Evolutionary conservation across 2,888 invertebrate species (phyloP).

Genomic region (Neoscelio sp.): DNA sequence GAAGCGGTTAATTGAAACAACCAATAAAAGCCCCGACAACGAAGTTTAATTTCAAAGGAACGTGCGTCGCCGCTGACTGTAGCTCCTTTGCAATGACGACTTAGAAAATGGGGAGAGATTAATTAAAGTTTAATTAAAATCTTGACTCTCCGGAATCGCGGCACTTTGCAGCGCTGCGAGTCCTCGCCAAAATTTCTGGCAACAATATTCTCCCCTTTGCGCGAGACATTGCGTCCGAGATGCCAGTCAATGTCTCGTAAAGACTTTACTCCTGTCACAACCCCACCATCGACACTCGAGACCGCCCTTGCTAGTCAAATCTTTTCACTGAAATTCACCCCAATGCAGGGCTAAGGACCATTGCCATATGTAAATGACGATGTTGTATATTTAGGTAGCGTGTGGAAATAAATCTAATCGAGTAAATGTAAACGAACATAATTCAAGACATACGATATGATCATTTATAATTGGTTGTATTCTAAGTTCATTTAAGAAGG

Average conservation of each 20-base stretch:
- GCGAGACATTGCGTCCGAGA: conserved; percentile 39
- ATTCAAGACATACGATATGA: neutral
- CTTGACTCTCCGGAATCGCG: conserved; percentile 67
- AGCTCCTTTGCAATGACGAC: conserved; percentile 67
- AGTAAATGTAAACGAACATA: neutral
- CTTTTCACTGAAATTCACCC: neutral
- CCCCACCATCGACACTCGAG: neutral
- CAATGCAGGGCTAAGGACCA: neutral
- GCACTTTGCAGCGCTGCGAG: conserved; percentile 56
- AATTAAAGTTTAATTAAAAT: conserved; percentile 69
- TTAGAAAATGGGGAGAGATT: conserved; percentile 65
- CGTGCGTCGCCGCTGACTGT: conserved; percentile 60
- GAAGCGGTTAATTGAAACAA: conserved; percentile 67
- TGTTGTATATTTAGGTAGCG: neutral
- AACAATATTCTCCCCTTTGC: conserved; percentile 57
- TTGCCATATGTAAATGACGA: neutral
- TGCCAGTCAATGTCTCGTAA: conserved; percentile 45
- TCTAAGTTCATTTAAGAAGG: no score
- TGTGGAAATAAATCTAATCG: neutral
- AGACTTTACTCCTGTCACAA: conserved; percentile 21
- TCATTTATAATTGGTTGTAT: no score
- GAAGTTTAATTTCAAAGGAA: conserved; percentile 67
- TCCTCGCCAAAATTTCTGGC: conserved; percentile 61
- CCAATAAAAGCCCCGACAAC: conserved; percentile 68
- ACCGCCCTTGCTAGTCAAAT: conserved; percentile 1